Evolutionary conservation across 1,140 invertebrate genomes (phyloP), one percentile per base, ranked within the genome.

Genomic region (Magallana gigas): DNA sequence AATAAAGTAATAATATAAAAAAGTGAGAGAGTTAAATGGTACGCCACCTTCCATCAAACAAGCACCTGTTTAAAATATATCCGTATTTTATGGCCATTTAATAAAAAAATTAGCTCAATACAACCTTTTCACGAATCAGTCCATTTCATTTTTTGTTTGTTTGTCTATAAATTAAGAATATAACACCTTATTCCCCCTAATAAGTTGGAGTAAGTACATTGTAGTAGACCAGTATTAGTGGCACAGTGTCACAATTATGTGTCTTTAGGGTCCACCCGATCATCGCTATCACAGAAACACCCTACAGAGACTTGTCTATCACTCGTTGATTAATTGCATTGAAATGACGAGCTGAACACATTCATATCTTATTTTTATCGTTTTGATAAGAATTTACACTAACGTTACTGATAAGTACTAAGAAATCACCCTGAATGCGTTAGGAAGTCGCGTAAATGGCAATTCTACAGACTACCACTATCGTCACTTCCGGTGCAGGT

Each of bases 1-100:
- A 36, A 76, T 76, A 76, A 76, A 76, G 8, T 76, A 29, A 76
- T 76, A 76, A 76, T 76, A 76, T 29, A 6, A 76, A 76, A 48
- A 76, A 12, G 23, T 16, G 14, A 64, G 68, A 76, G 68, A 76
- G 68, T 23, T 0, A 5, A 76, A 76, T 29, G 12, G 36, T 23
- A 11, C 14, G 18, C 23, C 18, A 76, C 18, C 9, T 36, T 76
- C 9, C 23, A 76, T 11, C 36, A 48, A 48, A 5, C 36, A 48
- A 48, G 36, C 36, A 48, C 5, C 36, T 2, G 36, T 5, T 48
- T 48, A 48, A 48, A 5, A 5, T 48, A 48, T 48, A 4, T 48
- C 1, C 8, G 12, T 11, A 76, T 9, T 71, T 76, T 23, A 29
- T 11, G 23, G 36, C 11, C 11, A 14, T 23, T 23, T 23, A 23